Percentiles rank a stretch among this genome's conserved stretches.
Conservation (phyloP, 2,113 vertebrate genomes). For the Symphodus melops region DNA sequence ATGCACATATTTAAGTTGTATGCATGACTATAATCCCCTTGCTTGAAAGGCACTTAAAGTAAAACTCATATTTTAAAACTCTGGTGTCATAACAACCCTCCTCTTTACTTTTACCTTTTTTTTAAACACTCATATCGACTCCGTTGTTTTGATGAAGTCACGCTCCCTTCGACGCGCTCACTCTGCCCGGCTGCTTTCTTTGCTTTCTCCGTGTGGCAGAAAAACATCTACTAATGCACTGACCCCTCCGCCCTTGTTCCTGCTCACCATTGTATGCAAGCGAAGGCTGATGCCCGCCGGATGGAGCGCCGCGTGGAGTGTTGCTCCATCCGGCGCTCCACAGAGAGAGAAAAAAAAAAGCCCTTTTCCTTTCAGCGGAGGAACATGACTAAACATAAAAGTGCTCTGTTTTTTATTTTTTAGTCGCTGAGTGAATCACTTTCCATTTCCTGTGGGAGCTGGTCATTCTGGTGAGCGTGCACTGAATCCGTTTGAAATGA, state of each 20-base stretch:
- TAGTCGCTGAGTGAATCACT: slow-evolving; percentile 52
- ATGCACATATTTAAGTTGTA: no score
- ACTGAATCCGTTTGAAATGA: slow-evolving; percentile 17
- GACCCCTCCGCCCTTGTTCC: slow-evolving; percentile 52
- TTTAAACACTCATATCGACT: background rate
- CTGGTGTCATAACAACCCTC: no score
- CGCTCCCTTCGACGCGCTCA: background rate
- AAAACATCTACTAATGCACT: slow-evolving; percentile 57
- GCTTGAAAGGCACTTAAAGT: no score
- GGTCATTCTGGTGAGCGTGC: slow-evolving; percentile 37
- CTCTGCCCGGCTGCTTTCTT: background rate
- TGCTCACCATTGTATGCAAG: slow-evolving; percentile 35
- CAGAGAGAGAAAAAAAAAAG: slow-evolving; percentile 4
- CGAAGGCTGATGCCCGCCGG: slow-evolving; percentile 38
- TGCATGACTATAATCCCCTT: no score
- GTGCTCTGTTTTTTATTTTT: slow-evolving; percentile 22
- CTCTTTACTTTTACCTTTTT: no score
- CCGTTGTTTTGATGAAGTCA: background rate
- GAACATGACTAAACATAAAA: slow-evolving; percentile 47
- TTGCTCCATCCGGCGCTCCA: slow-evolving; percentile 32
- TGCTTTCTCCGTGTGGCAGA: slow-evolving; percentile 21
- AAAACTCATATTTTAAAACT: no score
- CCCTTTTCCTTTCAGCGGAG: slow-evolving; percentile 29
- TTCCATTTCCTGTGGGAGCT: slow-evolving; percentile 20
- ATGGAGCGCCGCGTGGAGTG: slow-evolving; percentile 35